Base-by-base conservation (phyloP, 2,797 vertebrate species). In the Neostethus bicornis region DNA sequence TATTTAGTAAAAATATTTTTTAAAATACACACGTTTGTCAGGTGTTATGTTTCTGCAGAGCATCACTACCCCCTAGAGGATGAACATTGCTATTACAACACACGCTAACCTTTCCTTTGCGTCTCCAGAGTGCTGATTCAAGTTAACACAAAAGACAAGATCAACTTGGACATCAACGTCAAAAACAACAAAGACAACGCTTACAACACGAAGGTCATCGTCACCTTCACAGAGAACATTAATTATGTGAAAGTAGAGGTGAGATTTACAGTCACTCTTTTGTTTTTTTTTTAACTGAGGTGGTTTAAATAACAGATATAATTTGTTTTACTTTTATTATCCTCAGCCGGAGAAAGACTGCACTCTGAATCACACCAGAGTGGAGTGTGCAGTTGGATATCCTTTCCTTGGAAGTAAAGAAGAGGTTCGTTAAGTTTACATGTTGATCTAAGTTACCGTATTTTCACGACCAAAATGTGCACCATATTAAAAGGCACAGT, bases 211-310 rank as follows among this genome's bases (percentile, higher is more conserved):
- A 96, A 93, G 64, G 92, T 96, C 28, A 80, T 81, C 7, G 80
- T 95, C 61, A 92, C 85, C 43, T 93, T 95, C 82, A 93, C 95
- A 10, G 85, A 93, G 38, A 98, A 98, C 88, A 94, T 99, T 75
- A 94, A 98, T 83, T 96, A 93, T 50, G 91, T 93, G 25, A 95
- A 93, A 84, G 94, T 93, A 16, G 95, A 98, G 95, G 97, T 98
- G 87, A 68, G 85, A 23, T 51, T 46, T 29, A 29, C n/a, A 1
- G 17, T 51, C 17, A 3, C 10, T 2, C 7, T n/a, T 19, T 2
- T 3, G 64, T 16, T 10, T 6, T 34, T 17, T 25, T 5, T 3
- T 0, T 6, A 1, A 0, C 13, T 21, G 1, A 7, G 0, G 0
- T 1, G 4, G n/a, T 11, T 34, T 19, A 20, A 16, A 3, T 7